Evolutionary conservation across 1,140 invertebrate species (phyloP).

Genomic region (Parasteatoda tepidariorum): DNA sequence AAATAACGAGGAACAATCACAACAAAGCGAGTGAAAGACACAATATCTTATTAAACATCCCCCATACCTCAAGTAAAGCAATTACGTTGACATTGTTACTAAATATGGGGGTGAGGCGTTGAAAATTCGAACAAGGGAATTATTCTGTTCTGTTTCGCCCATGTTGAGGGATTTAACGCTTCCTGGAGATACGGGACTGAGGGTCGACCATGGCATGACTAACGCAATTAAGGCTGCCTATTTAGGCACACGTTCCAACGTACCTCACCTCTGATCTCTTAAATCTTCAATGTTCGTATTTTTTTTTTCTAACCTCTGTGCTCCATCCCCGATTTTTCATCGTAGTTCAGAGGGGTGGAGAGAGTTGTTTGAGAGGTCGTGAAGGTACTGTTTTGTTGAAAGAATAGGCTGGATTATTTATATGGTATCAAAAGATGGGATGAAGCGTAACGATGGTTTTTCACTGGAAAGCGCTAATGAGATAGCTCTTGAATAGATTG

Average conservation of each 20-base stretch:
- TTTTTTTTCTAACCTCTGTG: constrained; percentile 12
- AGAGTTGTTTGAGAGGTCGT: not conserved
- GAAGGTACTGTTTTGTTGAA: not conserved
- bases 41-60: too few relatives aligned
- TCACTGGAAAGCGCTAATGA: too few relatives aligned
- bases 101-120: not conserved
- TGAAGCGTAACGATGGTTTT: too few relatives aligned
- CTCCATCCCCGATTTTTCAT: not conserved
- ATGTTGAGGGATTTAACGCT: constrained; percentile 40
- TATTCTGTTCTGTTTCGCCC: not conserved
- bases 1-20: too few relatives aligned
- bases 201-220: constrained; percentile 17
- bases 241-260: constrained; percentile 44
- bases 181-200: constrained; percentile 14
- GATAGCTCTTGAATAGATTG: too few relatives aligned
- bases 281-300: not conserved
- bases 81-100: not conserved
- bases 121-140: not conserved
- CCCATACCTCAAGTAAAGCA: not conserved
- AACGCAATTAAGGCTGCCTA: constrained; percentile 36
- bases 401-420: not conserved
- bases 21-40: too few relatives aligned
- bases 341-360: not conserved
- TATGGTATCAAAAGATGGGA: too few relatives aligned
- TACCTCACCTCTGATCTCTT: constrained; percentile 39